Evolutionary conservation across 2,113 vertebrate genomes (phyloP).

Genomic region (Sardina pilchardus): DNA sequence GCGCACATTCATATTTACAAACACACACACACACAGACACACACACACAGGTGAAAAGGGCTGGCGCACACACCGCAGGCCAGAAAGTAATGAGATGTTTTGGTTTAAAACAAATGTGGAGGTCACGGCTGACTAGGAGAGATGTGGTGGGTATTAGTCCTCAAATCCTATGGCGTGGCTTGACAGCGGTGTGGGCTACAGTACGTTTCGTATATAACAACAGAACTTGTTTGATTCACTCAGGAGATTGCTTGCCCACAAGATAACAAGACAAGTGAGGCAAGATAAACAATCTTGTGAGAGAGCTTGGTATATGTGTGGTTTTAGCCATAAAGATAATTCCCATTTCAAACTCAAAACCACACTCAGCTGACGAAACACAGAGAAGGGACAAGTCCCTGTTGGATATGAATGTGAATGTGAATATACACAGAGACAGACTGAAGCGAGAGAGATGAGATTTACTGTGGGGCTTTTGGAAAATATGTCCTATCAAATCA

Average conservation of each 20-base stretch:
- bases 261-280: background rate
- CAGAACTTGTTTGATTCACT: background rate
- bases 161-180: background rate
- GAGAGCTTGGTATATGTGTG: too few relatives aligned
- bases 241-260: too few relatives aligned
- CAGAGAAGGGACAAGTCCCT: too few relatives aligned
- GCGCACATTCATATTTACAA: background rate
- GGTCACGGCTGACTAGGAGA: background rate
- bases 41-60: constrained; percentile 15
- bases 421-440: too few relatives aligned
- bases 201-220: background rate
- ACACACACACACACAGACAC: constrained; percentile 13
- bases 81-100: background rate
- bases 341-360: background rate
- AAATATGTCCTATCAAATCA: too few relatives aligned
- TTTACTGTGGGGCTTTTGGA: too few relatives aligned
- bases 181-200: background rate
- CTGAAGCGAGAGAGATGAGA: too few relatives aligned
- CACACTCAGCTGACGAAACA: too few relatives aligned
- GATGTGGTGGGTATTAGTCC: background rate
- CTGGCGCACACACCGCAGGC: constrained; percentile 14
- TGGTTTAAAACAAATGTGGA: background rate
- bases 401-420: too few relatives aligned
- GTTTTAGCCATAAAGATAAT: background rate
- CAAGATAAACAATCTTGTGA: background rate